Base-by-base conservation (phyloP, 2,113 vertebrate genomes). In the Merops nubicus region DNA sequence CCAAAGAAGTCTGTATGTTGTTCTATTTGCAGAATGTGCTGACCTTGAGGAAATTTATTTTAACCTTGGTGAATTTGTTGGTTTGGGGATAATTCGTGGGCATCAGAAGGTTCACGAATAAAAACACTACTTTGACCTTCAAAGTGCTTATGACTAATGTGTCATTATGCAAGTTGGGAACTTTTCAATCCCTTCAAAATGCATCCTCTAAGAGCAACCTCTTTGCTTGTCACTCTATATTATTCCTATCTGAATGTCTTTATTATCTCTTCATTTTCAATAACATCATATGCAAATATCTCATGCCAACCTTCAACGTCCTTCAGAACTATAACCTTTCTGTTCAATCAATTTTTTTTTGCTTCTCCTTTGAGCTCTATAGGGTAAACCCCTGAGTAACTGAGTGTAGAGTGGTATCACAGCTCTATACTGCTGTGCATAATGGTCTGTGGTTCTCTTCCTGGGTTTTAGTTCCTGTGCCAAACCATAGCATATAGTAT, bases 161-260 rank as follows among this genome's bases (percentile, higher is more conserved):
- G 85, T 72, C 83, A 95, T 96, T 94, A 95, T 87, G 73, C 73
- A 85, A 93, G 83, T 53, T 89, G 83, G 62, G 60, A 89, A 93
- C 56, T 84, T 97, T 93, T 93, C 68, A 92, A 13, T 93, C 73
- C 79, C 29, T 81, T 91, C 92, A 95, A 93, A 97, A 95, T 92
- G 19, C 73, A 87, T 84, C 64, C 93, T 62, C 56, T 84, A 92
- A 93, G 53, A 96, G n/a, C 56, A 96, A 72, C 43, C 73, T 94
- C 56, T 94, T 93, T 96, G 64, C 92, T 90, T 96, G 88, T 93
- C 95, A 92, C 42, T 96, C 88, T 91, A 23, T 87, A 90, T 94
- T 93, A 93, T 84, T 94, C 33, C 34, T 86, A 26, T 87, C 48
- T 86, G 73, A 93, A 93, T 63, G 79, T 96, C 92, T 96, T 95